Percentiles rank a stretch among this genome's conserved stretches.
Evolutionary conservation across 92 coral and sea anemone genomes (phyloP).

Genomic region (Metridium senile): DNA sequence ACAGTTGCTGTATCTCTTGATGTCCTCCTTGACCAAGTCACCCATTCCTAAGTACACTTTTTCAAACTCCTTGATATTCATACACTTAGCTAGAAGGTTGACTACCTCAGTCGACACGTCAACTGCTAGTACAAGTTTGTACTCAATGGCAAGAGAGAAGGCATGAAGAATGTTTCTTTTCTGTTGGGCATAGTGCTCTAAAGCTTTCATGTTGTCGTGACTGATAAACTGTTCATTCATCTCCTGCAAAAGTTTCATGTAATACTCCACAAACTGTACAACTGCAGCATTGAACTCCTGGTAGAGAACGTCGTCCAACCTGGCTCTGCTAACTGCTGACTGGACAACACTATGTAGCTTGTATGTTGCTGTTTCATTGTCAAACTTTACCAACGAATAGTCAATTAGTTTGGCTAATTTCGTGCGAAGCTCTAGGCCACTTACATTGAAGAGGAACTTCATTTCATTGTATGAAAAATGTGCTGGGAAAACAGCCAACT

Average conservation of each 20-base stretch:
- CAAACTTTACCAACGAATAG: constrained; percentile 62
- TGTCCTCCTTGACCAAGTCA: constrained; percentile 26
- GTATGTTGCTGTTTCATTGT: constrained; percentile 40
- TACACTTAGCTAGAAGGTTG: constrained; percentile 74
- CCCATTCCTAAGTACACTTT: constrained; percentile 36
- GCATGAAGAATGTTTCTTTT: constrained; percentile 75
- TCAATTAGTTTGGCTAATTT: constrained; percentile 13
- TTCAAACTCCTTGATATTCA: constrained; percentile 62
- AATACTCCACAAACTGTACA: constrained; percentile 36
- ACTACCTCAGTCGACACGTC: constrained; percentile 67
- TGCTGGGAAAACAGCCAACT: constrained; percentile 67
- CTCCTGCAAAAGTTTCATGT: constrained; percentile 40
- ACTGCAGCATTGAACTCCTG: constrained; percentile 56
- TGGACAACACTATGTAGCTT: constrained; percentile 76
- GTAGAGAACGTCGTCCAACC: constrained; percentile 14
- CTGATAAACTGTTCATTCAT: constrained; percentile 56
- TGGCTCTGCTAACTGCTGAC: constrained; percentile 50
- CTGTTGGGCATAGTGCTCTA: constrained; percentile 38
- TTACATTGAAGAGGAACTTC: constrained; percentile 36
- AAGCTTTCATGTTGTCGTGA: constrained; percentile 51
- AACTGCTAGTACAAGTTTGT: constrained; percentile 34
- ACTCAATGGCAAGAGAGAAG: constrained; percentile 41
- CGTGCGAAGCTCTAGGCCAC: neutral
- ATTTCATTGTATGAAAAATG: constrained; percentile 53
- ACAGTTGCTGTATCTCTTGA: constrained; percentile 56